Evolutionary conservation across 2,888 invertebrate genomes (phyloP), one percentile per base, ranked within the genome.

Genomic region (Cryptocheilus praepositus): DNA sequence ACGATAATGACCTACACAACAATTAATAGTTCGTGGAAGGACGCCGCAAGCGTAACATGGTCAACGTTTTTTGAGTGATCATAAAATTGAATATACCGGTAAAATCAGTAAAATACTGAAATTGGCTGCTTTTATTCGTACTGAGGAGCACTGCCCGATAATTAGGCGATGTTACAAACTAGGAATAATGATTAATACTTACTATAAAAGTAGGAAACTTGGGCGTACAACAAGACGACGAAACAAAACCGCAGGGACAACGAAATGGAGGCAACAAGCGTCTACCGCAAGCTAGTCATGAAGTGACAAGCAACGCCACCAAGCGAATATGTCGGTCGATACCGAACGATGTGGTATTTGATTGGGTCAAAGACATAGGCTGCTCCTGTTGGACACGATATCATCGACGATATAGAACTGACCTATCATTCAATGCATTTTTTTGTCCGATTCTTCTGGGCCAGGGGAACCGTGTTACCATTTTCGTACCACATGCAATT

Each of bases 231-330:
- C 59, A 62, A 61, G 59, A 74, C 64, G 64, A 60, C 52, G 61
- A 64, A 60, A 57, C 36, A 57, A 70, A 72, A 70, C 60, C 61
- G 45, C 45, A 60, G 57, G 70, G 59, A 62, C 64, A 49, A 72
- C 61, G 64, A 74, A 74, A 72, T 74, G 73, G 72, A 74, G 72
- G 45, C 69, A 61, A 62, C 52, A 73, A 73, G 73, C 72, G 73
- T 72, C 72, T 63, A 60, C 53, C 67, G 19, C 52, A 36, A 44
- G 43, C 5, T 55, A 36, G 36, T 36, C 36, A 36, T 7, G 58
- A 53, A 57, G 54, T 64, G 53, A 61, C 64, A 64, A 59, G 46
- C 52, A 44, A 18, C 36, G 8, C 28, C 65, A 61, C 49, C 64
- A 49, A 11, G 61, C 21, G 43, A 63, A 22, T 36, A 51, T 46